These are phyloP conservation scores for Clivina fossor DNA, from an alignment of 2,888 invertebrate species.

Conservation along the genomic window DNA sequence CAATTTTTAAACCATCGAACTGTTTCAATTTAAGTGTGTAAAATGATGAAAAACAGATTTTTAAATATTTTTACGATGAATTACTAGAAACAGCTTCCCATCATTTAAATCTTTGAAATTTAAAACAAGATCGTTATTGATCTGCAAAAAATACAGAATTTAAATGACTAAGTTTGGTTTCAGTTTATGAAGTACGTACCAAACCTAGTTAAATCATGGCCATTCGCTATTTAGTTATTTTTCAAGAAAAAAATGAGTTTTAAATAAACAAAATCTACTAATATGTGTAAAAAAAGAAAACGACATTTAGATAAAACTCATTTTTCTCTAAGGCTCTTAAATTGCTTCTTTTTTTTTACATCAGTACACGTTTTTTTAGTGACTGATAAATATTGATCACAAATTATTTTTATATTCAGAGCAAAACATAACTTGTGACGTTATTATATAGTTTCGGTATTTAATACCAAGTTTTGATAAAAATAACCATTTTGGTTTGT, in stretches of 20 bases:
- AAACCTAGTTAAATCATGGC: conserved; percentile 4
- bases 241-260: neutral
- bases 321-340: neutral
- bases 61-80: conserved; percentile 12
- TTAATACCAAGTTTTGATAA: conserved; percentile 22
- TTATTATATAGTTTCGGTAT: conserved; percentile 20
- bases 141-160: neutral
- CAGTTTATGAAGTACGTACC: neutral
- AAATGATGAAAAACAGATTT: neutral
- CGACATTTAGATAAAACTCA: conserved; percentile 9
- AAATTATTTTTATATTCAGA: conserved; percentile 4
- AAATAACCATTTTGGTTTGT: conserved; percentile 27
- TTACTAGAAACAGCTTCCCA: too few relatives aligned
- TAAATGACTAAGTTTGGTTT: conserved; percentile 7
- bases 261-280: conserved; percentile 8
- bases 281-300: too few relatives aligned
- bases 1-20: conserved; percentile 10
- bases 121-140: conserved; percentile 4
- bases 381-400: too few relatives aligned
- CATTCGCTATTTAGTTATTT: conserved; percentile 7
- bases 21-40: neutral
- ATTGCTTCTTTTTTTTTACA: conserved; percentile 24
- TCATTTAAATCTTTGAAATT: too few relatives aligned
- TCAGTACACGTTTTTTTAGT: conserved; percentile 2
- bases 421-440: conserved; percentile 1